Conservation (phyloP, 1,140 invertebrate genomes). For the Stegodyphus dumicola region DNA sequence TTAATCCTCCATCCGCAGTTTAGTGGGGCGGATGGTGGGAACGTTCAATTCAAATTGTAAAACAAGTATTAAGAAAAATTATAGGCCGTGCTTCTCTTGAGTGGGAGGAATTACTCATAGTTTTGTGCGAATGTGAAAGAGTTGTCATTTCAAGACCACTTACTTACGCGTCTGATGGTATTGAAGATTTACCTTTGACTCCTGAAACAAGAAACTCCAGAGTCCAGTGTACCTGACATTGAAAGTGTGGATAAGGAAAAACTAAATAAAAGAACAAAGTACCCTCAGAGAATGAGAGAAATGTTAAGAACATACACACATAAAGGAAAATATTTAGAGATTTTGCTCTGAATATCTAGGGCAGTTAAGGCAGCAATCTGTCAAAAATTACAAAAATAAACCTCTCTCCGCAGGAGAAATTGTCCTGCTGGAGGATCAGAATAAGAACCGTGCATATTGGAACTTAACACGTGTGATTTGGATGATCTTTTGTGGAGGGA, state of each 20-base stretch:
- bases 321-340: no score
- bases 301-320: background rate
- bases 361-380: no score
- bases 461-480: no score
- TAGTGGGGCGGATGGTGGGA: slow-evolving; percentile 22
- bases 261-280: background rate
- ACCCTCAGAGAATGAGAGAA: background rate
- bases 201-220: background rate
- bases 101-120: slow-evolving; percentile 38
- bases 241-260: background rate
- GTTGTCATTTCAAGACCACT: slow-evolving; percentile 59
- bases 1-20: background rate
- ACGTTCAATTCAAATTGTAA: background rate
- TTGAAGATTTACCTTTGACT: slow-evolving; percentile 35
- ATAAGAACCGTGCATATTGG: no score
- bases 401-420: no score
- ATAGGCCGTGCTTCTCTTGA: background rate
- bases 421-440: no score
- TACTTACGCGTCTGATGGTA: slow-evolving; percentile 44
- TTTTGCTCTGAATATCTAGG: background rate
- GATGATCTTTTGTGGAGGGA: no score
- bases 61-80: background rate
- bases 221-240: background rate
- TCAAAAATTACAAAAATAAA: no score
- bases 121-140: slow-evolving; percentile 55